Evolutionary conservation across 2,888 invertebrate species (phyloP).

Genomic region (Graphium colonna): DNA sequence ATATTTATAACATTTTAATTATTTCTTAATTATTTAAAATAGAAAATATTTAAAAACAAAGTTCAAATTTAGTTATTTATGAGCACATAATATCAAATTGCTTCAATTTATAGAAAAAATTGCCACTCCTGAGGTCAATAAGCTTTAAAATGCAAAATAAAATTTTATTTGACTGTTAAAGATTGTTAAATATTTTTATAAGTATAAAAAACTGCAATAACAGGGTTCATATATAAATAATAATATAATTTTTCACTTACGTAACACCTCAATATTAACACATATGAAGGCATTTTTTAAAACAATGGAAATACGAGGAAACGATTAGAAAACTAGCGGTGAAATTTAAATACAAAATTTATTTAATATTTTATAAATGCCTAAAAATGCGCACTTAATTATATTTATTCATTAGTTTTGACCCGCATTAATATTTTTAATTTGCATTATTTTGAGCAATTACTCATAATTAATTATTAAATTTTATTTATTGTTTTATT

Average conservation of each 20-base stretch:
- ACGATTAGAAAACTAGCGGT: neutral
- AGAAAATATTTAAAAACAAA: neutral
- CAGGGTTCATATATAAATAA: neutral
- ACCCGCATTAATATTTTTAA: no score
- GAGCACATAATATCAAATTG: neutral
- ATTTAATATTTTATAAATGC: neutral
- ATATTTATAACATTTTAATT: neutral
- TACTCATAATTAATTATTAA: no score
- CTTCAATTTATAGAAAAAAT: neutral
- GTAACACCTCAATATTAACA: slow-evolving; percentile 4
- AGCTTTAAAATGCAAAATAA: no score
- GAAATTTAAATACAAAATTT: neutral
- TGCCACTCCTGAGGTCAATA: no score
- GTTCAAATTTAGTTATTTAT: neutral
- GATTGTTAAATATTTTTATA: no score
- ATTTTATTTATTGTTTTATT: no score
- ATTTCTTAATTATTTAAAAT: neutral
- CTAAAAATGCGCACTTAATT: neutral
- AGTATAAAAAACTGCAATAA: neutral
- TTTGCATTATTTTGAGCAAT: no score
- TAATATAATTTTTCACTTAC: neutral
- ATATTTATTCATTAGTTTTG: no score
- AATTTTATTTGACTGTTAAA: no score
- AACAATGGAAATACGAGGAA: slow-evolving; percentile 4
- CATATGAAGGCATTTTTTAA: neutral